These are phyloP conservation scores for Garrulus glandarius DNA, from an alignment of 2,797 vertebrate species.

Conservation along the genomic window DNA sequence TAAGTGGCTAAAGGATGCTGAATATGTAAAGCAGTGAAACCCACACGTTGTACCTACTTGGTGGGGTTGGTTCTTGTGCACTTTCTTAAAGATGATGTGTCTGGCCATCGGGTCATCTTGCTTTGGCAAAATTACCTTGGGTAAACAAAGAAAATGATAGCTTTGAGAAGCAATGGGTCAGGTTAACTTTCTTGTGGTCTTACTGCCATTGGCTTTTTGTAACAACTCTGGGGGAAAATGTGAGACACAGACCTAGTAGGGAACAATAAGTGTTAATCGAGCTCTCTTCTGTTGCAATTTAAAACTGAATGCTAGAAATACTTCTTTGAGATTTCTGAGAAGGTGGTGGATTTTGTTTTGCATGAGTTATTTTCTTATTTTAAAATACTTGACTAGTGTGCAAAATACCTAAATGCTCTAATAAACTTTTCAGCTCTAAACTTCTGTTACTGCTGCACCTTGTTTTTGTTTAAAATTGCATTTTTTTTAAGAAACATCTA, in stretches of 20 bases:
- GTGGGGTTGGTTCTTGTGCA: background rate
- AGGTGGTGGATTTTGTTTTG: background rate
- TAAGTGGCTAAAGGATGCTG: background rate
- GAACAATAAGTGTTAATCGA: background rate
- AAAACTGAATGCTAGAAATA: background rate
- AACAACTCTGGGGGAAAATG: rapidly evolving
- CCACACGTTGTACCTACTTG: background rate
- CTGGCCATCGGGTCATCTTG: background rate
- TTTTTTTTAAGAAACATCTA: background rate
- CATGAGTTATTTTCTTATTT: background rate
- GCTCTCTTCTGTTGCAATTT: background rate
- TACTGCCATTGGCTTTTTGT: background rate
- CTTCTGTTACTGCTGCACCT: background rate
- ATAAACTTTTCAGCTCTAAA: background rate
- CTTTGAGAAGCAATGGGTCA: background rate
- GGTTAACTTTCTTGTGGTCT: background rate
- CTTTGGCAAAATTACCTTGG: background rate
- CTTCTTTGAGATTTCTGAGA: background rate
- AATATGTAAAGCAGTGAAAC: background rate
- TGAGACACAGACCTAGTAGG: background rate
- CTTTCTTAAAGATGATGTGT: background rate
- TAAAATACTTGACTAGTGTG: background rate
- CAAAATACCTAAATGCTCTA: background rate
- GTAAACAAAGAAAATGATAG: background rate
- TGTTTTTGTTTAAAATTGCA: background rate